Percentiles rank a stretch among this genome's conserved stretches.
These are phyloP conservation scores for Dusona sp. DNA, from an alignment of 2,888 invertebrate species.

Conservation along the genomic window DNA sequence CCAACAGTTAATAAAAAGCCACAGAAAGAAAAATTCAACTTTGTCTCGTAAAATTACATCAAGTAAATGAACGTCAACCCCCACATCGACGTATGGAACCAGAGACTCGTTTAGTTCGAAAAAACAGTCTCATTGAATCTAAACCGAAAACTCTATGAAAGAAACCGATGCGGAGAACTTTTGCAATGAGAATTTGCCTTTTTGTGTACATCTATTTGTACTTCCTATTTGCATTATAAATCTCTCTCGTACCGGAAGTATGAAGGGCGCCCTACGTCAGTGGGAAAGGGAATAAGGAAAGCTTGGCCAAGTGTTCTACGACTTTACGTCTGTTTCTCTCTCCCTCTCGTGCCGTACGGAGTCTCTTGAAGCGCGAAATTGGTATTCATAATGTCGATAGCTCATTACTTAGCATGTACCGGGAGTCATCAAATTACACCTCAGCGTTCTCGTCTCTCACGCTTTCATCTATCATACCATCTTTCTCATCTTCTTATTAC, in stretches of 20 bases:
- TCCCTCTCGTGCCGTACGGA: conserved; percentile 11
- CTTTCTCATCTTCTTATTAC: conserved; percentile 39
- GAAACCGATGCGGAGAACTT: neutral
- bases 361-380: conserved; percentile 73
- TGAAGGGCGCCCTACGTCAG: conserved; percentile 22
- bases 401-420: conserved; percentile 78
- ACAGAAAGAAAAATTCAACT: neutral
- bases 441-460: conserved; percentile 76
- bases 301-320: conserved; percentile 11
- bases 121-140: neutral
- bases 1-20: neutral
- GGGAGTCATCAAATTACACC: conserved; percentile 78
- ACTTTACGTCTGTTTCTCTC: neutral
- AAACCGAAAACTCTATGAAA: neutral
- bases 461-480: conserved; percentile 70
- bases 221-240: conserved; percentile 42
- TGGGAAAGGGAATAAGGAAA: conserved; percentile 9
- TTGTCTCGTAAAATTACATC: neutral
- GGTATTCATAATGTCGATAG: conserved; percentile 79
- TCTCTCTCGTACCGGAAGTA: conserved; percentile 42
- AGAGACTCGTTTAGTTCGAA: neutral
- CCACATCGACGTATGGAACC: neutral
- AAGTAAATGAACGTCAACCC: neutral
- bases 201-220: neutral
- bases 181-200: neutral